Evolutionary conservation across 2,797 vertebrate genomes (phyloP), one percentile per base, ranked within the genome.

Genomic region (Sebastes minor): DNA sequence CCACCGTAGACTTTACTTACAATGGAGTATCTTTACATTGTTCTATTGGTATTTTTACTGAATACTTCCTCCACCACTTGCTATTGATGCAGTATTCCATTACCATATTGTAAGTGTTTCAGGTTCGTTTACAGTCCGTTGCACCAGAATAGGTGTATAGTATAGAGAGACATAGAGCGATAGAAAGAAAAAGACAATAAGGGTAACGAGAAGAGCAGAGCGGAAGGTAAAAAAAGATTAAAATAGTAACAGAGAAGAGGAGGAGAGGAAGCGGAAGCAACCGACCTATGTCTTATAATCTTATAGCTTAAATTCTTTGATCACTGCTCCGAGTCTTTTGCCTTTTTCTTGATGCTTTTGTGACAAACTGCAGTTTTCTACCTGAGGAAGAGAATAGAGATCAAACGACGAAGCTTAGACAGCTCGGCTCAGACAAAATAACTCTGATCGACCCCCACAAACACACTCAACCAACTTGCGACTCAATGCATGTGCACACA

Each of bases 231-330:
- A 0, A 6, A 46, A 18, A 6, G 18, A 0, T 75, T 74, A 61
- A 72, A 83, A 71, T 56, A 82, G 61, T 12, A 59, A 33, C 59
- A 78, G 61, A 73, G 70, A 66, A 14, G 49, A 9, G 3, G 42
- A 56, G 14, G 75, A 65, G 69, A 83, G 49, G 60, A 78, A 68
- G 68, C 25, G 35, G 63, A 65, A 46, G 62, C 38, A 3, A 5
- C 52, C 0, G 63, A 3, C 27, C 4, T 1, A 0, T 63, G 73
- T 86, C 76, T 75, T 52, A 62, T 65, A 71, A 77, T 76, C 52
- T 78, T 28, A 75, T 55, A 57, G 7, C 9, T 84, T 70, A 4
- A 75, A 33, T 10, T 82, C 63, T 91, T 80, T 84, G 76, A 85
- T 85, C 75, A 16, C 18, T 9, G 42, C 1, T 76, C 20, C 0